Evolutionary conservation across 2,113 vertebrate species (phyloP).

Genomic region (Ailuropoda melanoleuca): DNA sequence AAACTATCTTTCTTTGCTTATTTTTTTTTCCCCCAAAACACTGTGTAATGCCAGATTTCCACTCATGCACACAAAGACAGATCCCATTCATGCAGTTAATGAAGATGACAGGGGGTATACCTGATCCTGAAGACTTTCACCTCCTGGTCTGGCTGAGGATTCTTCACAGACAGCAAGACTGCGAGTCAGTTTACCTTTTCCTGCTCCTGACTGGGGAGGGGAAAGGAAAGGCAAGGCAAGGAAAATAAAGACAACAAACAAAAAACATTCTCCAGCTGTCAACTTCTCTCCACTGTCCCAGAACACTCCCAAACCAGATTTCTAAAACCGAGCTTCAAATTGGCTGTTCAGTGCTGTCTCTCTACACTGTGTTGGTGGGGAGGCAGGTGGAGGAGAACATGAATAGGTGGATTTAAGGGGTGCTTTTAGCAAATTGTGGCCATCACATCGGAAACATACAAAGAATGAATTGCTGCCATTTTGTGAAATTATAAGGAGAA

Average conservation of each 20-base stretch:
- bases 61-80: slow-evolving; percentile 77
- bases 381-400: accelerated
- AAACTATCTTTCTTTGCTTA: not conserved
- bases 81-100: slow-evolving; percentile 78
- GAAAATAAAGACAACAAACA: slow-evolving; percentile 60
- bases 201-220: slow-evolving; percentile 87
- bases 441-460: accelerated
- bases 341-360: too few relatives aligned
- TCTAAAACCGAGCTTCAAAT: not conserved
- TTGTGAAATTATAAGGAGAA: not conserved
- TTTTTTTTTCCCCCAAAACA: slow-evolving; percentile 35
- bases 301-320: not conserved
- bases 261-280: slow-evolving; percentile 48
- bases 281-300: not conserved
- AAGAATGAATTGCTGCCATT: not conserved
- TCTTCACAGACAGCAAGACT: slow-evolving; percentile 95
- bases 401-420: not conserved
- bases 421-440: not conserved
- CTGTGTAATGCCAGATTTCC: not conserved
- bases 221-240: slow-evolving; percentile 63
- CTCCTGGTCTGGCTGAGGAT: slow-evolving; percentile 80
- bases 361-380: not conserved
- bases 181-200: slow-evolving; percentile 93
- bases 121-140: slow-evolving; percentile 88
- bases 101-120: slow-evolving; percentile 78